These are phyloP conservation scores for Graptemys geographica DNA, from an alignment of 2,797 vertebrate genomes.

Conservation along the genomic window DNA sequence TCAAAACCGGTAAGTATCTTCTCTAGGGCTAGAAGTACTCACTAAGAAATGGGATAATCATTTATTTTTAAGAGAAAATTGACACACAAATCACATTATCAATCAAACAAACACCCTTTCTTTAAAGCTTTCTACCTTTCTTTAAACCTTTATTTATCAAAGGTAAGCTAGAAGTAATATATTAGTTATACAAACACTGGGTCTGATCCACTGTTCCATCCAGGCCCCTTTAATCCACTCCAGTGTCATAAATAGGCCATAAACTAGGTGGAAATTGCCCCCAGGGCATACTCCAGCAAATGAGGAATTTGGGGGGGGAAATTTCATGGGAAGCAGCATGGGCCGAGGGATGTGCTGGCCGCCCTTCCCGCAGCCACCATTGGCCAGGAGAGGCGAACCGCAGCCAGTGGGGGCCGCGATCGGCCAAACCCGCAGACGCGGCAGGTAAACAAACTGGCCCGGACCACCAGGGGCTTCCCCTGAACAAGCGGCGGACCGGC, in stretches of 20 bases:
- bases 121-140: not conserved
- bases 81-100: not conserved
- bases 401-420: too few relatives aligned
- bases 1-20: not conserved
- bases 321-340: too few relatives aligned
- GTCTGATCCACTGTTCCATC: not conserved
- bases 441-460: too few relatives aligned
- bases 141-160: not conserved
- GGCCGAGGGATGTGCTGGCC: too few relatives aligned
- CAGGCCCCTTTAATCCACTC: not conserved
- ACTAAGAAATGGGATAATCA: not conserved
- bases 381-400: too few relatives aligned
- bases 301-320: not conserved
- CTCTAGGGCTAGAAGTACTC: not conserved
- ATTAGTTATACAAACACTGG: not conserved
- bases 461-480: too few relatives aligned
- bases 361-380: too few relatives aligned
- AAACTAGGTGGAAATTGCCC: not conserved
- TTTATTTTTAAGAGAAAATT: not conserved
- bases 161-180: not conserved
- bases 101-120: constrained; percentile 8
- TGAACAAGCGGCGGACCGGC: too few relatives aligned
- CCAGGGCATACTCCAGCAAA: not conserved
- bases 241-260: not conserved
- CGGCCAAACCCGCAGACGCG: too few relatives aligned